A percentile compares a stretch with the other conserved stretches of the same genome.
Evolutionary conservation across 2,797 vertebrate genomes (phyloP).

Genomic region (Euphonia xanthogaster): DNA sequence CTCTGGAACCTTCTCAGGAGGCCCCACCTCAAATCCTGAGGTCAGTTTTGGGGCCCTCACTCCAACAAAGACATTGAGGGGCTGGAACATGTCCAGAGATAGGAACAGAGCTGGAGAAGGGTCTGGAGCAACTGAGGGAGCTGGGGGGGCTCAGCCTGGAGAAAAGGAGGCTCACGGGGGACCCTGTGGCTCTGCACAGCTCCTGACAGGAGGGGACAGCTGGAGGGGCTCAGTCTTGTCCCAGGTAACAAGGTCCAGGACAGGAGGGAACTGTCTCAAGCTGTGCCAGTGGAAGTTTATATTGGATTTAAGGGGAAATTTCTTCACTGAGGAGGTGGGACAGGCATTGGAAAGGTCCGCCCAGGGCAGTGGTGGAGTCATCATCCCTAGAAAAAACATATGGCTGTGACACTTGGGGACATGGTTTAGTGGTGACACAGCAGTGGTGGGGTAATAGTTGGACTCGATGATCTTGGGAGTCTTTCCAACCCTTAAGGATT

Average conservation of each 20-base stretch:
- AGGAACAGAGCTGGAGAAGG: neutral
- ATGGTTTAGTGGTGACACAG: neutral
- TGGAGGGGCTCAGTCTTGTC: accelerated
- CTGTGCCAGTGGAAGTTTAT: neutral
- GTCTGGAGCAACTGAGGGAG: neutral
- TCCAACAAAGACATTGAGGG: neutral
- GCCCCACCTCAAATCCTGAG: neutral
- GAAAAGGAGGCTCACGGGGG: neutral
- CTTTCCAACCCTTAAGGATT: neutral
- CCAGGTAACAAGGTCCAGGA: neutral
- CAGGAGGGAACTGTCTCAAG: neutral
- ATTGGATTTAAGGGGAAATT: neutral
- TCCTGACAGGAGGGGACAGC: neutral
- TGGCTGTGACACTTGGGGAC: neutral
- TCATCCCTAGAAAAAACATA: neutral
- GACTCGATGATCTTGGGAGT: neutral
- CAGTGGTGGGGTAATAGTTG: neutral
- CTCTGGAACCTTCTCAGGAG: neutral
- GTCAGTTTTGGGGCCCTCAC: neutral
- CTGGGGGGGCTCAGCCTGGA: neutral
- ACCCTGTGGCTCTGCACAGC: neutral
- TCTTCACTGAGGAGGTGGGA: neutral
- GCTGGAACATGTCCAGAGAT: neutral
- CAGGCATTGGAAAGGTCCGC: neutral
- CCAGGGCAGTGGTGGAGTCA: neutral